A percentile compares a stretch with the other conserved stretches of the same genome.
Conservation (phyloP, 2,113 vertebrate species). For the Tragelaphus scriptus region DNA sequence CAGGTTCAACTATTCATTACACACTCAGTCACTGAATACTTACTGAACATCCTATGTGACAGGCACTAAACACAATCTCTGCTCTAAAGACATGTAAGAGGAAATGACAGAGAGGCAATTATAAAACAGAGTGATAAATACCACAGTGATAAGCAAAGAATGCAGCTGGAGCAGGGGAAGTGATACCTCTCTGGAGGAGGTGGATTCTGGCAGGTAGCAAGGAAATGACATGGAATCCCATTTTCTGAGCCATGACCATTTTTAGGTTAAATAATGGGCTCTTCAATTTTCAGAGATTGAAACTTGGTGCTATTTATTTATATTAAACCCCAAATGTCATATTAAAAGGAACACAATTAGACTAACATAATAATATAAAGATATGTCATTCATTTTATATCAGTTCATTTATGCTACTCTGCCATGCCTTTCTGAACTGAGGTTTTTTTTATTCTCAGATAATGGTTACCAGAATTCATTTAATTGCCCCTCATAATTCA, state of each 20-base stretch:
- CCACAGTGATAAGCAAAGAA: neutral
- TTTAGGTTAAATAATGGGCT: neutral
- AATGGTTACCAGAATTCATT: slow-evolving; percentile 69
- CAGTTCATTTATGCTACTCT: slow-evolving; percentile 72
- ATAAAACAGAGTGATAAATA: neutral
- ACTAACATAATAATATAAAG: slow-evolving; percentile 57
- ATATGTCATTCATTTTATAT: slow-evolving; percentile 66
- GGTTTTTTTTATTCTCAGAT: slow-evolving; percentile 68
- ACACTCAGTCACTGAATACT: neutral
- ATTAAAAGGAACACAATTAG: slow-evolving; percentile 55
- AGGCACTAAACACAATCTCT: neutral
- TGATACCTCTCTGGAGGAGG: neutral
- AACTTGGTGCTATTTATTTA: neutral
- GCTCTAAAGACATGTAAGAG: neutral
- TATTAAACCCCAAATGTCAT: neutral
- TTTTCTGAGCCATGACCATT: neutral
- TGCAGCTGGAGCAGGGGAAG: neutral
- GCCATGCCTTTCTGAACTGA: slow-evolving; percentile 70
- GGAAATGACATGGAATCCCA: neutral
- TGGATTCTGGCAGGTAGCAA: neutral
- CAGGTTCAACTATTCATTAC: neutral
- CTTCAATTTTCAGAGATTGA: neutral
- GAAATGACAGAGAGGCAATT: neutral
- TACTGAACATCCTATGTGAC: neutral
- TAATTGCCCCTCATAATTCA: slow-evolving; percentile 73